phyloP scores from a whole-genome alignment of 2,797 vertebrate species.

The Myripristis jacobus region DNA sequence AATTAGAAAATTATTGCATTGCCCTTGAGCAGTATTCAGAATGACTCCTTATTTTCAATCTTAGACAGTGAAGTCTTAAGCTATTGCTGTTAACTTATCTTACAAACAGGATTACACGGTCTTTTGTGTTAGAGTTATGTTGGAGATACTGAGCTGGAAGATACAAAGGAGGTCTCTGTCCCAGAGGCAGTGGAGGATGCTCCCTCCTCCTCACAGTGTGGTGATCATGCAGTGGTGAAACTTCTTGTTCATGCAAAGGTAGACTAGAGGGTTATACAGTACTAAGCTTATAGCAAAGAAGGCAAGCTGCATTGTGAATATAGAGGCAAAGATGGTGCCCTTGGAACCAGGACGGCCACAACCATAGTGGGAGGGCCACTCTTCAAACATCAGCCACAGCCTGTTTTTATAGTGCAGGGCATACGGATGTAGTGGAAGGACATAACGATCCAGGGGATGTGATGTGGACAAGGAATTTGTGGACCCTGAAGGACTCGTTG shows the following conservation, averaged over 20 bases:
- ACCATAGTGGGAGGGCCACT: too few relatives aligned
- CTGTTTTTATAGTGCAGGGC: too few relatives aligned
- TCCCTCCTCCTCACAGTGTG: slow-evolving; percentile 94
- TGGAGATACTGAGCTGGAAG: slow-evolving; percentile 91
- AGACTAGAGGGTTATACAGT: background rate
- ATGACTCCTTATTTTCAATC: background rate
- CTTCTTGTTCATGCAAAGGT: slow-evolving; percentile 89
- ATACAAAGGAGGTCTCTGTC: slow-evolving; percentile 94
- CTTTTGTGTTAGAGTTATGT: background rate
- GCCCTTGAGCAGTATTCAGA: background rate
- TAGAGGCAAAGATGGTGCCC: background rate
- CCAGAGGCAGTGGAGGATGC: slow-evolving; percentile 88
- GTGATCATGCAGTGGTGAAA: slow-evolving; percentile 99
- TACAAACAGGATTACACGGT: background rate
- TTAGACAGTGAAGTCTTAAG: background rate
- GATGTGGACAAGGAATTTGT: slow-evolving; percentile 90
- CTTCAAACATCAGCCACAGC: too few relatives aligned
- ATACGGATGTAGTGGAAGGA: too few relatives aligned
- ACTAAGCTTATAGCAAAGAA: background rate
- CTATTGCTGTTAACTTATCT: background rate
- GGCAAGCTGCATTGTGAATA: background rate
- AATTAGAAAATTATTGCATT: background rate
- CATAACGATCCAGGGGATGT: too few relatives aligned
- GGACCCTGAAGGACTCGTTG: slow-evolving; percentile 83
- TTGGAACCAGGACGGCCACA: background rate